Evolutionary conservation across 1,140 invertebrate genomes (phyloP), one percentile per base, ranked within the genome.

Genomic region (Atta colombica): DNA sequence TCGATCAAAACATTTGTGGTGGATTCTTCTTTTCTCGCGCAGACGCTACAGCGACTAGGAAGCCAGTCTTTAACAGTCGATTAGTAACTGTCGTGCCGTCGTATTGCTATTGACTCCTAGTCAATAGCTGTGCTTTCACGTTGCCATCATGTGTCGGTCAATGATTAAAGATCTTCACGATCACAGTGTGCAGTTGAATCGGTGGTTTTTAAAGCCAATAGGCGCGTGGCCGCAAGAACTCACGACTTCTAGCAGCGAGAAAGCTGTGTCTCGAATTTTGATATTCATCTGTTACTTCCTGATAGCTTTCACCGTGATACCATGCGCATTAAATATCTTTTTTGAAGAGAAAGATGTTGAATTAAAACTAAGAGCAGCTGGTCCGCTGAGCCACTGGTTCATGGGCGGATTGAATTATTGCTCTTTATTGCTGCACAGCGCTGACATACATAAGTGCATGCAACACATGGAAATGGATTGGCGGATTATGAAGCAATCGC

Each of bases 401-500:
- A 87, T 89, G 74, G 63, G 66, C 16, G 28, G 16, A 5, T 53
- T 85, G 2, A 85, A 85, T 16, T 89, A 89, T 66, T 66, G 63
- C 14, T 85, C 35, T 0, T 6, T 89, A 3, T 8, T 86, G n/a
- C 35, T 78, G 21, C 81, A 21, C n/a, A 25, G 31, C 16, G 58
- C 60, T 14, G 81, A 88, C 1, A 88, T 89, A 16, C 61, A 14
- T 12, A 21, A 21, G 21, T 89, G 88, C 71, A 35, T 89, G 10
- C 51, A 45, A n/a, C 82, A 86, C n/a, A 89, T 89, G 45, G 65
- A 69, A 25, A 35, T 8, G 12, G 90, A 91, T n/a, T 91, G 88
- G 90, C n/a, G n/a, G 8, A 55, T 75, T 0, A 25, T 80, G 3
- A 68, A 12, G 16, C 49, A n/a, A 1, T 16, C 55, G 8, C 39